phyloP scores from a whole-genome alignment of 2,888 invertebrate species.

The Eupithecia subumbrata region DNA sequence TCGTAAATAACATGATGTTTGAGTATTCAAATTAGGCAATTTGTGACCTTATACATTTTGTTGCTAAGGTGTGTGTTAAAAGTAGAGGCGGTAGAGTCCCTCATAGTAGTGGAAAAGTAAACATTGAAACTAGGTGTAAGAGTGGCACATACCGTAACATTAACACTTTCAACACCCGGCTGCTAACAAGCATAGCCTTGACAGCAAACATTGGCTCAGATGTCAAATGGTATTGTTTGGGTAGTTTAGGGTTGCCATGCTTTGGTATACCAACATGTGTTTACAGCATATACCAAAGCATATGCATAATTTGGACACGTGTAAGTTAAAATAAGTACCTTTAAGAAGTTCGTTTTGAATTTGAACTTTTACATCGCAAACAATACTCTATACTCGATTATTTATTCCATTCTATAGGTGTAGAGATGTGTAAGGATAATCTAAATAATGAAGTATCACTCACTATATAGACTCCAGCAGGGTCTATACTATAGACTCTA shows the following conservation, averaged over 20 bases:
- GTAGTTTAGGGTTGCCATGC: slow-evolving; percentile 10
- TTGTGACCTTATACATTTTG: not conserved
- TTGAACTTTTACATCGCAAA: not conserved
- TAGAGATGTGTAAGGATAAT: too few relatives aligned
- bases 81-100: not conserved
- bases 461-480: too few relatives aligned
- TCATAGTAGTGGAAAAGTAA: slow-evolving; percentile 7
- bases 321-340: not conserved
- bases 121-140: slow-evolving; percentile 20
- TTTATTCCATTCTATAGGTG: too few relatives aligned
- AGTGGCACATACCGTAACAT: slow-evolving; percentile 21
- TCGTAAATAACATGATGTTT: not conserved
- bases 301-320: not conserved
- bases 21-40: not conserved
- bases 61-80: slow-evolving; percentile 10
- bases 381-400: not conserved
- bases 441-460: too few relatives aligned
- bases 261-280: too few relatives aligned
- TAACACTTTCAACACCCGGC: slow-evolving; percentile 32
- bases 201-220: slow-evolving; percentile 38
- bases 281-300: too few relatives aligned
- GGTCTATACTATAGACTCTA: too few relatives aligned
- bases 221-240: slow-evolving; percentile 18
- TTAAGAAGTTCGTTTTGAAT: not conserved
- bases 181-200: slow-evolving; percentile 42